Conservation (phyloP, 2,797 vertebrate species). For the Cyclopterus lumpus region DNA sequence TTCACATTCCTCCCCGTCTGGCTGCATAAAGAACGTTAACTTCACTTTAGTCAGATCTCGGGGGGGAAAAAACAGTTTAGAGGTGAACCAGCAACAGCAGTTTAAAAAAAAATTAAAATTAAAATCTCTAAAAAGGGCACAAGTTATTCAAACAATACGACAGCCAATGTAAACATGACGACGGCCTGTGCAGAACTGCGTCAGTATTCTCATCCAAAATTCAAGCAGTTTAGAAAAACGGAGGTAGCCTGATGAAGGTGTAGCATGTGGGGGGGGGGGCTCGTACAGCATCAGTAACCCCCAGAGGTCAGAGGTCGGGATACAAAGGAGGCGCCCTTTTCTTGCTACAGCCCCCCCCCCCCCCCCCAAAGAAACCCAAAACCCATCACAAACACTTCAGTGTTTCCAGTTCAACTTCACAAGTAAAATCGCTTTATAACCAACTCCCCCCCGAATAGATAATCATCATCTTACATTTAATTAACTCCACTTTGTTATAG, state of each 20-base stretch:
- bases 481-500: constrained; percentile 46
- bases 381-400: constrained; percentile 27
- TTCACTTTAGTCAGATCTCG: no score
- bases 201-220: constrained; percentile 40
- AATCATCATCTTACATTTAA: constrained; percentile 43
- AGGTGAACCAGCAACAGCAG: constrained; percentile 9
- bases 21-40: no score
- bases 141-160: constrained; percentile 24
- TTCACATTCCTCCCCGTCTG: no score
- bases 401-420: constrained; percentile 45
- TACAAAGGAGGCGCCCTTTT: neutral
- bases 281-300: constrained; percentile 43
- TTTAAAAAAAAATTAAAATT: constrained; percentile 29
- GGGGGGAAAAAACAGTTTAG: neutral
- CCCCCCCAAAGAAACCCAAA: neutral
- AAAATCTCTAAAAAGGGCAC: constrained; percentile 53
- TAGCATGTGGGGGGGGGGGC: neutral
- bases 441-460: constrained; percentile 14
- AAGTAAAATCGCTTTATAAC: constrained; percentile 29
- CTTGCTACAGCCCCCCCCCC: neutral
- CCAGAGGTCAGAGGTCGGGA: constrained; percentile 18
- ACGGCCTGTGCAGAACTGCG: constrained; percentile 5
- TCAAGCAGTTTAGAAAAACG: constrained; percentile 55
- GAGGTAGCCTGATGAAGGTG: constrained; percentile 59
- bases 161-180: constrained; percentile 48